phyloP scores from a whole-genome alignment of 2,113 vertebrate genomes.

The Saimiri boliviensis region DNA sequence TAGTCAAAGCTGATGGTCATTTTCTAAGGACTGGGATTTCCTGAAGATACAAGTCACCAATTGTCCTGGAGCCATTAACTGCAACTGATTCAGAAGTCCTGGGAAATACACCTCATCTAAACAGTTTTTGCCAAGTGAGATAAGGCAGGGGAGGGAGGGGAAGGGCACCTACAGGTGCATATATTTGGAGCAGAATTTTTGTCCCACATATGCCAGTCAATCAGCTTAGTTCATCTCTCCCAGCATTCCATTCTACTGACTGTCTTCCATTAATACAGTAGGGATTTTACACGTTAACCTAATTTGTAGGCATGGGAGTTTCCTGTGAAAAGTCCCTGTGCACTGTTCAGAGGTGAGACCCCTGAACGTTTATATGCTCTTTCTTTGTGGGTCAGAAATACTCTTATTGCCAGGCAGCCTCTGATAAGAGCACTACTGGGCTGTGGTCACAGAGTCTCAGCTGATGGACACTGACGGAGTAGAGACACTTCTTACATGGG shows the following conservation, averaged over 20 bases:
- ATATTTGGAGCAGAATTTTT: slow-evolving; percentile 59
- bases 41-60: slow-evolving; percentile 2
- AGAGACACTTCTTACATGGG: background rate
- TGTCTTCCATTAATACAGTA: slow-evolving; percentile 2
- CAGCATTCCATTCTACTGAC: slow-evolving; percentile 65
- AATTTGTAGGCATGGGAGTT: slow-evolving; percentile 57
- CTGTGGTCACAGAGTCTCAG: background rate
- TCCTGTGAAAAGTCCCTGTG: slow-evolving; percentile 51
- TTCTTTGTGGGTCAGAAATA: slow-evolving; percentile 12
- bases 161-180: background rate
- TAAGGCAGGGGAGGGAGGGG: background rate
- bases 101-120: slow-evolving; percentile 5
- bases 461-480: background rate
- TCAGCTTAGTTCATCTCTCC: slow-evolving; percentile 56
- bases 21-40: slow-evolving; percentile 22
- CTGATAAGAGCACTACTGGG: background rate
- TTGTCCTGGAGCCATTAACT: background rate
- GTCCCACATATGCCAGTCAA: slow-evolving; percentile 36
- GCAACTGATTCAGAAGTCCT: slow-evolving; percentile 3
- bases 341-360: background rate
- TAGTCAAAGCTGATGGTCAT: slow-evolving; percentile 37
- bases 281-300: slow-evolving; percentile 44
- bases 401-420: slow-evolving; percentile 14
- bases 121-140: slow-evolving; percentile 5
- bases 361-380: background rate